A percentile compares a stretch with the other conserved stretches of the same genome.
Evolutionary conservation across 2,888 invertebrate genomes (phyloP).

Genomic region (Himalopsyche japonica): DNA sequence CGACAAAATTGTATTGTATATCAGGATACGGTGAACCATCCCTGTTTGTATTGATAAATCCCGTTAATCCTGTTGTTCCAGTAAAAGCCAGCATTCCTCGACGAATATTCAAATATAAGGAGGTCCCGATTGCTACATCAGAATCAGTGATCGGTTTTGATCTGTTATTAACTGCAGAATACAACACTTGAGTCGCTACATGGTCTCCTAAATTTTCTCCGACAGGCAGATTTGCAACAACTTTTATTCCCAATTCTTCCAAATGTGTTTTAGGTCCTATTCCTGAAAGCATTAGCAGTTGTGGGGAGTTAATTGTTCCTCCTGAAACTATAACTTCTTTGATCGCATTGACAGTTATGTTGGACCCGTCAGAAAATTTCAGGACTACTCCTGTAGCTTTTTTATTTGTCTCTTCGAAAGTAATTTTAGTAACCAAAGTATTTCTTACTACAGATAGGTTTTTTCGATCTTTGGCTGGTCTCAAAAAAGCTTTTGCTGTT

Average conservation of each 20-base stretch:
- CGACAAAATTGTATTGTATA: conserved; percentile 53
- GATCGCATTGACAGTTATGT: conserved; percentile 38
- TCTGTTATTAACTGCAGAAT: conserved; percentile 36
- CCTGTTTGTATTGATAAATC: conserved; percentile 56
- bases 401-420: conserved; percentile 49
- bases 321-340: conserved; percentile 56
- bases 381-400: conserved; percentile 47
- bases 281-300: conserved; percentile 56
- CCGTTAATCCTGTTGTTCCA: conserved; percentile 31
- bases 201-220: conserved; percentile 61
- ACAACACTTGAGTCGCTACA: conserved; percentile 47
- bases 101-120: conserved; percentile 43
- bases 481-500: conserved; percentile 60
- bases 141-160: conserved; percentile 40
- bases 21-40: conserved; percentile 53
- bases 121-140: not conserved
- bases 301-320: conserved; percentile 53
- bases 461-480: conserved; percentile 44
- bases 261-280: conserved; percentile 52
- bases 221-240: conserved; percentile 50
- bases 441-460: conserved; percentile 48
- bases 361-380: conserved; percentile 40
- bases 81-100: not conserved
- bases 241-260: conserved; percentile 45
- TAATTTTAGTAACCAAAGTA: conserved; percentile 47